Conservation (phyloP, 1,140 invertebrate species). For the Drosophila paulistorum region DNA sequence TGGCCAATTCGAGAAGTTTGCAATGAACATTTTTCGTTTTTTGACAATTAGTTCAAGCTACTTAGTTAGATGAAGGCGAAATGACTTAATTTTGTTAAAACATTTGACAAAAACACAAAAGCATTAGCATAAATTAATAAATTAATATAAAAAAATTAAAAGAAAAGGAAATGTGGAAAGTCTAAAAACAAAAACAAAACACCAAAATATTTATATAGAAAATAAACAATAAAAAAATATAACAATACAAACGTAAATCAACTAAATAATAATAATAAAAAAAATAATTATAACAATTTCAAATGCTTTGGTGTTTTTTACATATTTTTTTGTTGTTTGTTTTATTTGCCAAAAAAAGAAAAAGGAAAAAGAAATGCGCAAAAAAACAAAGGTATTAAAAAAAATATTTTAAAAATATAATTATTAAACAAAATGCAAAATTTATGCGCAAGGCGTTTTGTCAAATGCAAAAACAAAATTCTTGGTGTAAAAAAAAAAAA, state of each 20-base stretch:
- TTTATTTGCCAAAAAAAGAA: constrained; percentile 65
- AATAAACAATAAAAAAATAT: constrained; percentile 24
- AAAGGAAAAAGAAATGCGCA: constrained; percentile 49
- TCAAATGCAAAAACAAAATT: constrained; percentile 80
- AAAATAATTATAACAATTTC: constrained; percentile 64
- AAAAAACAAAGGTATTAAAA: constrained; percentile 68
- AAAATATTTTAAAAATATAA: constrained; percentile 59
- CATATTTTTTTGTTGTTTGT: constrained; percentile 42
- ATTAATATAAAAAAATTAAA: constrained; percentile 35
- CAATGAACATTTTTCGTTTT: neutral
- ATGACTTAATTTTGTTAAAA: constrained; percentile 65
- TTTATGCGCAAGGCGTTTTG: constrained; percentile 75
- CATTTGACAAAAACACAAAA: constrained; percentile 74
- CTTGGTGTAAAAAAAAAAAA: constrained; percentile 45
- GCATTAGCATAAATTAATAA: constrained; percentile 46
- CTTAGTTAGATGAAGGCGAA: constrained; percentile 26
- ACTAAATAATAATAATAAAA: constrained; percentile 1
- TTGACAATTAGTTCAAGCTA: constrained; percentile 37
- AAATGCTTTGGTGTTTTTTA: constrained; percentile 59
- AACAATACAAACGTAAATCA: constrained; percentile 23
- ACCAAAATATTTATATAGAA: constrained; percentile 56
- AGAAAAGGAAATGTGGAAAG: constrained; percentile 1
- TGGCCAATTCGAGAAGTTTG: neutral
- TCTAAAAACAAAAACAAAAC: constrained; percentile 52
- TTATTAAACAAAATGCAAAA: constrained; percentile 47